Evolutionary conservation across 2,113 vertebrate species (phyloP).

Genomic region (Sturnira hondurensis): DNA sequence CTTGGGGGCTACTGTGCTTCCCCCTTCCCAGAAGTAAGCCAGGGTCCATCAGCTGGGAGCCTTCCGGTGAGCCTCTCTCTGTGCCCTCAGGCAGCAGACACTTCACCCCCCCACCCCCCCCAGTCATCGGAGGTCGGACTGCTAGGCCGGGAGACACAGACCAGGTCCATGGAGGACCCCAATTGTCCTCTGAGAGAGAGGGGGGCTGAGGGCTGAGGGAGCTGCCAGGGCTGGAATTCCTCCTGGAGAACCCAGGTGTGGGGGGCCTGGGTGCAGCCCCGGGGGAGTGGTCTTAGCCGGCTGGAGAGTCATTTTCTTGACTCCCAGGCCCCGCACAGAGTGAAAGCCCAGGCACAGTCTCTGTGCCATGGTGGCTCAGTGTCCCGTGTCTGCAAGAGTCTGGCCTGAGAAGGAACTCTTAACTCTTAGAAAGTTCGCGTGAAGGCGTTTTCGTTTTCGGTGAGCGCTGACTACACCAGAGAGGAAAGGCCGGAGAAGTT

Average conservation of each 20-base stretch:
- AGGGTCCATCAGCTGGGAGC: neutral
- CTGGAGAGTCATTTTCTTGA: neutral
- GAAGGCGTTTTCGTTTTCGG: neutral
- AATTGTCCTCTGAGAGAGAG: neutral
- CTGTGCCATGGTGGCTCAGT: rapidly evolving
- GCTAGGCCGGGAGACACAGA: neutral
- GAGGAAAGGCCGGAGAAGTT: neutral
- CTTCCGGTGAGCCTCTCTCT: neutral
- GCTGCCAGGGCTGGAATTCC: neutral
- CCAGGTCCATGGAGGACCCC: too few relatives aligned
- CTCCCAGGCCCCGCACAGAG: neutral
- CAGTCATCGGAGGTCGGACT: neutral
- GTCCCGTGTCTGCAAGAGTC: neutral
- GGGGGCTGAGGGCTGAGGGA: rapidly evolving
- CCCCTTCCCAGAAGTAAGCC: neutral
- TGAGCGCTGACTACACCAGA: neutral
- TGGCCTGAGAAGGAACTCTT: neutral
- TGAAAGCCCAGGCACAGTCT: neutral
- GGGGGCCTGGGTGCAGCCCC: rapidly evolving
- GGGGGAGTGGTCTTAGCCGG: neutral
- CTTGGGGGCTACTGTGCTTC: neutral
- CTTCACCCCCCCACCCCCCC: neutral
- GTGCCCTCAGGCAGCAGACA: neutral
- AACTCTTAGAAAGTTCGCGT: neutral
- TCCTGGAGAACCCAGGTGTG: neutral